phyloP scores from a whole-genome alignment of 2,113 vertebrate genomes.

The Equus quagga region DNA sequence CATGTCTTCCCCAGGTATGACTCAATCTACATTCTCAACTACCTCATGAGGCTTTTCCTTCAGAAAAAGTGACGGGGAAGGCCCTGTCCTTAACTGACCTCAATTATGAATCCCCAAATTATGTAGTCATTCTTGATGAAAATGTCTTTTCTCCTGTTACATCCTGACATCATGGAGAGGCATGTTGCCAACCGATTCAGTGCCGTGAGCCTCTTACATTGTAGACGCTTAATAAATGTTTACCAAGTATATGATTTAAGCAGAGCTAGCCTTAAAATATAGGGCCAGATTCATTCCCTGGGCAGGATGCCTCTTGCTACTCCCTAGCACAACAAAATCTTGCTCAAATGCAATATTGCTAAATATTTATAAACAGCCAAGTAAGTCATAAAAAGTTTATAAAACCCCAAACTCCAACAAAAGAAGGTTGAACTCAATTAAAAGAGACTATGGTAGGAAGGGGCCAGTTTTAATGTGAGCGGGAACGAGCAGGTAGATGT shows the following conservation, averaged over 20 bases:
- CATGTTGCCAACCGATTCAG: neutral
- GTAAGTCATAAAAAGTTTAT: neutral
- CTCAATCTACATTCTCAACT: neutral
- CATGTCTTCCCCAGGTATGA: neutral
- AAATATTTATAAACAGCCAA: neutral
- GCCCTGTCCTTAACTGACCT: neutral
- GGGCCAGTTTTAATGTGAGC: neutral
- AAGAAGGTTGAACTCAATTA: neutral
- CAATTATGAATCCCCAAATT: neutral
- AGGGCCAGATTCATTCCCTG: neutral
- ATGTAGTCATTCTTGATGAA: neutral
- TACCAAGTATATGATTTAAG: constrained; percentile 16
- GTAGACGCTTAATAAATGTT: constrained; percentile 1
- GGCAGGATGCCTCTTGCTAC: neutral
- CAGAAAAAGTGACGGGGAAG: neutral
- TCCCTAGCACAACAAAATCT: neutral
- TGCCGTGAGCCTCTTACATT: neutral
- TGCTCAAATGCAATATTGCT: neutral
- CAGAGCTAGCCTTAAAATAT: constrained; percentile 21
- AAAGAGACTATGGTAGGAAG: neutral
- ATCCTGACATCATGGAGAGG: neutral
- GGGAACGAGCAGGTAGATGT: neutral
- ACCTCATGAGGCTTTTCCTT: neutral
- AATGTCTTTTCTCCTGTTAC: neutral
- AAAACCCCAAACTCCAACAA: neutral